Base-by-base conservation (phyloP, 2,797 vertebrate genomes). In the Xenentodon cancila region DNA sequence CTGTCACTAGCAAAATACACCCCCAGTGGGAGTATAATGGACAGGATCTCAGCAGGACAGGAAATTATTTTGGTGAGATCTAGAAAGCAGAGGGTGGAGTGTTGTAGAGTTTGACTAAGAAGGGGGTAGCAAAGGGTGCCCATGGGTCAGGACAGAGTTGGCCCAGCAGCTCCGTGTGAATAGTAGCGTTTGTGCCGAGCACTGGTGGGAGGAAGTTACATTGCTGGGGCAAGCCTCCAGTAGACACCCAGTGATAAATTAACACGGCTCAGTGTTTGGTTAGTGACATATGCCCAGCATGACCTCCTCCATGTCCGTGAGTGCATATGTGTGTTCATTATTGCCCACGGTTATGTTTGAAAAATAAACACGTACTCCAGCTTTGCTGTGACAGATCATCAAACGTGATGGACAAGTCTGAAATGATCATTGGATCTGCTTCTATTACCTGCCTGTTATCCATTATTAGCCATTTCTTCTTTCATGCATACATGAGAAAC, bases 1-100 rank as follows among this genome's bases (percentile, higher is more conserved):
- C 91, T 91, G 92, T 92, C 91, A 91, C 79, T 81, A 77, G 76
- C 87, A 80, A 92, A 92, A 91, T 91, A 92, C 89, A 86, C 81
- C 80, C 87, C 88, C 86, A 78, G 80, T 58, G 89, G 90, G 90
- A 92, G 81, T 80, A 86, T 75, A 88, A 85, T 71, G 78, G 86
- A 87, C 91, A 89, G 88, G 84, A 86, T 81, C 89, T 89, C 77
- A 75, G 83, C 69, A 75, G 82, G 85, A 81, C 85, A 88, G 91
- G 88, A 92, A 90, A 91, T 80, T 66, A 89, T 87, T 81, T 85
- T 83, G 80, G 80, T 73, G 71, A 80, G 87, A 90, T 87, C 73
- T 74, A 64, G 72, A 87, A 78, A 79, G 59, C 77, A 77, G 73
- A 77, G 66, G 55, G 44, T 63, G 48, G 65, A 43, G 34, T 44